Evolutionary conservation across 2,888 invertebrate genomes (phyloP), one percentile per base, ranked within the genome.

Genomic region (Tyria jacobaeae): DNA sequence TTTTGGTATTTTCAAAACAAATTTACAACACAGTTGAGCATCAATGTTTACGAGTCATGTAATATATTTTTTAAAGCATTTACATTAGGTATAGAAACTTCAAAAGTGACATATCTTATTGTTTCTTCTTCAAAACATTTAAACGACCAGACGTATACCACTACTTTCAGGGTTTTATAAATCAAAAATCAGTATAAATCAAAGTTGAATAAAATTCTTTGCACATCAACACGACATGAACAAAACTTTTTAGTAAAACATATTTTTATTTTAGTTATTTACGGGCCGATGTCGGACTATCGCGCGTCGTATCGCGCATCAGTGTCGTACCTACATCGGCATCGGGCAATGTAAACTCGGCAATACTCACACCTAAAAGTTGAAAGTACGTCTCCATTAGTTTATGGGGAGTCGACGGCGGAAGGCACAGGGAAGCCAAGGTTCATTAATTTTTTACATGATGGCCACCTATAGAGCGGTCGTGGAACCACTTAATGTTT

Each of bases 371-470:
- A 50, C 35, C 55, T 55, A 60, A 60, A 60, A 55, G 50, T 34
- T 34, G 21, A 44, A 51, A 60, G 52, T 48, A 57, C 49, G 49
- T 51, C 51, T 56, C 56, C 56, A 62, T 62, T 57, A 62, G 61
- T 51, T 62, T 62, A n/a, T 65, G 60, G 60, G 70, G 21, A 47
- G 55, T 63, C 71, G 59, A 70, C 76, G 72, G 75, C 71, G 69
- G 61, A 63, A 49, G 66, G 66, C 59, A 68, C 66, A 60, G 62
- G 67, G 68, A 70, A 70, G 62, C 64, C 47, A 58, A 68, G 66
- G 71, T 80, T 79, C 78, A 81, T 82, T 80, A 76, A 68, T 68
- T 82, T 83, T 81, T 83, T 82, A 71, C 59, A 69, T 61, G 61
- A 47, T 73, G 83, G 63, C 83, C 83, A 83, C 84, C 82, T 74